Evolutionary conservation across 2,797 vertebrate species (phyloP).

Genomic region (Pristis pectinata): DNA sequence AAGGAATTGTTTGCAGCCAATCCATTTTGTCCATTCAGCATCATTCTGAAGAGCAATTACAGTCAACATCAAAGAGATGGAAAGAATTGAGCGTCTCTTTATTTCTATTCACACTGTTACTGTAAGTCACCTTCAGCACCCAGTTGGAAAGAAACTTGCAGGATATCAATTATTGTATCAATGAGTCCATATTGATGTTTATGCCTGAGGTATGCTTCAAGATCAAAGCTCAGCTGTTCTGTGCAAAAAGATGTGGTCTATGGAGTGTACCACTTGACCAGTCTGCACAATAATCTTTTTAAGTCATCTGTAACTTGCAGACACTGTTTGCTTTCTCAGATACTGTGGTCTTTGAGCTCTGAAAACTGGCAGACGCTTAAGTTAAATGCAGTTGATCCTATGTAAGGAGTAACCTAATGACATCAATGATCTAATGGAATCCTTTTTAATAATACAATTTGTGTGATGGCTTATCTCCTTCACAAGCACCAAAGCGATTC

Average conservation of each 20-base stretch:
- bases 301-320: not conserved
- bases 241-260: not conserved
- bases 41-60: conserved; percentile 16
- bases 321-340: not conserved
- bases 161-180: conserved; percentile 32
- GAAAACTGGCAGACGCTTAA: not conserved
- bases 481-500: not conserved
- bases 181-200: conserved; percentile 27
- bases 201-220: not conserved
- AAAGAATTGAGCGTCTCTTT: not conserved
- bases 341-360: not conserved
- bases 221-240: not conserved
- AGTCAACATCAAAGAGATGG: not conserved
- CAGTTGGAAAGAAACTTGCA: not conserved
- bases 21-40: conserved; percentile 11
- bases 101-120: conserved; percentile 6
- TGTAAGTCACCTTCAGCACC: conserved; percentile 27
- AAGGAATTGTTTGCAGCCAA: conserved; percentile 6
- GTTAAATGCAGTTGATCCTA: not conserved
- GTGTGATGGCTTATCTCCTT: too few relatives aligned
- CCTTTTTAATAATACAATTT: not conserved
- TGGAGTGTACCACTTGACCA: not conserved
- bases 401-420: not conserved
- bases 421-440: too few relatives aligned
- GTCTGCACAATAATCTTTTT: conserved; percentile 16